These are phyloP conservation scores for Bemisia tabaci DNA, from an alignment of 1,140 invertebrate species.

Conservation along the genomic window DNA sequence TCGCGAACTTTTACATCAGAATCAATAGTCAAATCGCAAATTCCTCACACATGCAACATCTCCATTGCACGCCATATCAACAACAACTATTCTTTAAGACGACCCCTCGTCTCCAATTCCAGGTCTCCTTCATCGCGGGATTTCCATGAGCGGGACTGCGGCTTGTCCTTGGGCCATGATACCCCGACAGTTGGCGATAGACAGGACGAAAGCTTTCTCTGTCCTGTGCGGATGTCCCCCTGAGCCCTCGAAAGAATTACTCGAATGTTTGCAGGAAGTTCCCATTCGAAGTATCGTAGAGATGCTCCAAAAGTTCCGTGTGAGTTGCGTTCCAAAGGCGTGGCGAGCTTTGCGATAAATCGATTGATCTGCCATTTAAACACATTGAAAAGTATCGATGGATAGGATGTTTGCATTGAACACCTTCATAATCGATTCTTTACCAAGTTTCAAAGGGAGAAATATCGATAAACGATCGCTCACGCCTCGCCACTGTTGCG, in stretches of 20 bases:
- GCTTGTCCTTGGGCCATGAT: constrained; percentile 45
- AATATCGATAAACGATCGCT: no score
- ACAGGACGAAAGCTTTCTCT: background rate
- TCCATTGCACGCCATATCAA: background rate
- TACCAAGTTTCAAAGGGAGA: no score
- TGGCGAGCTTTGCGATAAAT: no score
- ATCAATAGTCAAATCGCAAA: no score
- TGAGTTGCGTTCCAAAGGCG: no score
- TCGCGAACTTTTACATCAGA: no score
- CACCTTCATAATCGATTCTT: no score
- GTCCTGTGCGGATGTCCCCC: background rate
- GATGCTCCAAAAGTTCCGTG: background rate
- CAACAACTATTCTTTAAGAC: background rate
- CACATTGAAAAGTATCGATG: no score
- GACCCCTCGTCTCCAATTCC: background rate
- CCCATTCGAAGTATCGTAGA: background rate
- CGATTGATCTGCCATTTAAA: no score
- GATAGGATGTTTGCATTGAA: no score
- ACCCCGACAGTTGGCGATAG: background rate
- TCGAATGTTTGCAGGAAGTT: background rate
- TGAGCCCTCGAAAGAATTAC: background rate
- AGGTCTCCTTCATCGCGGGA: constrained; percentile 29
- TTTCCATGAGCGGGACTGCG: constrained; percentile 42
- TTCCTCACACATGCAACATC: no score
- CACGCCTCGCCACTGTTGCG: no score